phyloP scores from a whole-genome alignment of 2,113 vertebrate genomes.

The Trochalopteron elliotii region DNA sequence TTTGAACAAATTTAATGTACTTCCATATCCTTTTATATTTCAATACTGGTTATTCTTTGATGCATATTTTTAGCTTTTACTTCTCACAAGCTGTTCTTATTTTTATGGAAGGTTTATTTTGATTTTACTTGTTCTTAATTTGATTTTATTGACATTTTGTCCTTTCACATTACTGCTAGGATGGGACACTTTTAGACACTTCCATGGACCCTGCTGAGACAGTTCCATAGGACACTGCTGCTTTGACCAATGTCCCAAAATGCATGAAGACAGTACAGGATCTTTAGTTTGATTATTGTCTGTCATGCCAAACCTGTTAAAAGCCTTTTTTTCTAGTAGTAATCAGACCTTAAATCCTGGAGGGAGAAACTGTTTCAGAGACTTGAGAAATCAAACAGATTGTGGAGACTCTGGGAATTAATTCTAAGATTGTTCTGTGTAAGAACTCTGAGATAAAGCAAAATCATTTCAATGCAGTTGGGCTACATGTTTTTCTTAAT shows the following conservation, averaged over 20 bases:
- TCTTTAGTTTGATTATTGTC: neutral
- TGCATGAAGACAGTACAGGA: neutral
- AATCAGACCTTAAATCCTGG: neutral
- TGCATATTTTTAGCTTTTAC: neutral
- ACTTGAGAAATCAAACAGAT: neutral
- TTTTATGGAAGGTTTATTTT: neutral
- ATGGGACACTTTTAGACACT: neutral
- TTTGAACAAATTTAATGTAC: neutral
- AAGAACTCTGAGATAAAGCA: neutral
- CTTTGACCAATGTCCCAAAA: neutral
- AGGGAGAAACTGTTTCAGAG: neutral
- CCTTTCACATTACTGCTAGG: neutral
- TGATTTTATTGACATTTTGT: neutral
- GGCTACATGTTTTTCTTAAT: neutral
- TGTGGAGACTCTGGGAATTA: neutral
- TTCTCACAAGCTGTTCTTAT: neutral
- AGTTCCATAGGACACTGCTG: neutral
- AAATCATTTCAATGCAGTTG: neutral
- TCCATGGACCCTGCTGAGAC: neutral
- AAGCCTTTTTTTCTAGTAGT: neutral
- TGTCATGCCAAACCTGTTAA: neutral
- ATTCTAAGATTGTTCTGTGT: neutral
- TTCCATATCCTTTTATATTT: neutral
- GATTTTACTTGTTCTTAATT: neutral
- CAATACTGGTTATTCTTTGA: neutral